These are phyloP conservation scores for Mesochorus sp. DNA, from an alignment of 2,888 invertebrate species.

Conservation along the genomic window DNA sequence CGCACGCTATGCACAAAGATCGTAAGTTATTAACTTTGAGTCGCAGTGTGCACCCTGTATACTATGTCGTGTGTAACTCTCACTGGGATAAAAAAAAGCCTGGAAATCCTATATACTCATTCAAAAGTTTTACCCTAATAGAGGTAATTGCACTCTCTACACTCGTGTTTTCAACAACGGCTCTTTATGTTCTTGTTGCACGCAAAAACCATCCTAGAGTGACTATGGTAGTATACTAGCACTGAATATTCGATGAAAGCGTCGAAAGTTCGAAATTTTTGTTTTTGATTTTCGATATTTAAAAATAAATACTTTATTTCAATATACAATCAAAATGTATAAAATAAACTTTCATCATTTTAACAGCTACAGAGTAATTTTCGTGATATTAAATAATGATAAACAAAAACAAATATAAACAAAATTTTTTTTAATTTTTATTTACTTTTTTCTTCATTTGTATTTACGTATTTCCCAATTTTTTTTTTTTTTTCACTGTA, in stretches of 20 bases:
- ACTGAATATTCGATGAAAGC: constrained; percentile 18
- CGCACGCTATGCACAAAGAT: neutral
- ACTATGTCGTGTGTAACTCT: too few relatives aligned
- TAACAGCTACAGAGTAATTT: too few relatives aligned
- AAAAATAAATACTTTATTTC: neutral
- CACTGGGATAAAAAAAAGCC: constrained; percentile 6
- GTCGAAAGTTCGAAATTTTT: constrained; percentile 3
- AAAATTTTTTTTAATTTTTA: too few relatives aligned
- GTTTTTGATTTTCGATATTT: neutral
- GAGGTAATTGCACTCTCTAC: neutral
- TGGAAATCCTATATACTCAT: neutral
- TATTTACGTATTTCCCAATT: too few relatives aligned
- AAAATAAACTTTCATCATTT: neutral
- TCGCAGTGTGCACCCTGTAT: neutral
- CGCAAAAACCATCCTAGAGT: constrained; percentile 22
- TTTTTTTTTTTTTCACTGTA: too few relatives aligned
- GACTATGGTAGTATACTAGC: neutral
- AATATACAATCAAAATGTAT: neutral
- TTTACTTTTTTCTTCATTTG: too few relatives aligned
- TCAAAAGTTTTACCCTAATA: constrained; percentile 33
- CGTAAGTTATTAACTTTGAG: constrained; percentile 46
- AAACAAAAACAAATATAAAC: too few relatives aligned
- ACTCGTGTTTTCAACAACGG: neutral
- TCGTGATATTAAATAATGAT: too few relatives aligned
- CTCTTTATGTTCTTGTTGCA: constrained; percentile 44